These are phyloP conservation scores for Nibea albiflora DNA, from an alignment of 2,113 vertebrate genomes.

Conservation along the genomic window DNA sequence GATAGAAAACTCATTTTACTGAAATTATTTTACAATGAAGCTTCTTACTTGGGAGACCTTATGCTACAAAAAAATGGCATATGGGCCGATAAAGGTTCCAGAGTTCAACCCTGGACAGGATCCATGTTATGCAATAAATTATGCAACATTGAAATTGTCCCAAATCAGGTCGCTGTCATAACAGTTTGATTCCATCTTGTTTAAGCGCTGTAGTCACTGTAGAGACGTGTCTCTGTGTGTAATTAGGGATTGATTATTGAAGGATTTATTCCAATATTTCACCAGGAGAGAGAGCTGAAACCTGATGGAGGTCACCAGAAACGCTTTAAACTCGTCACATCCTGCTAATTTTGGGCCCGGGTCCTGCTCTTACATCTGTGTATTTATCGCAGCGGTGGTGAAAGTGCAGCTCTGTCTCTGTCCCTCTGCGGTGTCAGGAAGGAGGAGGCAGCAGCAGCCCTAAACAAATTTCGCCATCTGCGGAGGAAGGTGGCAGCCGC, in stretches of 20 bases:
- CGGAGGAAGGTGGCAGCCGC: constrained; percentile 88
- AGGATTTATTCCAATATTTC: background rate
- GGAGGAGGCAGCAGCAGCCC: constrained; percentile 81
- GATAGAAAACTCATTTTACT: too few relatives aligned
- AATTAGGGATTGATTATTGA: background rate
- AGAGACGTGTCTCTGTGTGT: background rate
- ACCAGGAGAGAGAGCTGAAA: background rate
- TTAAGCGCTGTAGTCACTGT: background rate
- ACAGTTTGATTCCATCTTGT: too few relatives aligned
- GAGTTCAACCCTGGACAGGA: too few relatives aligned
- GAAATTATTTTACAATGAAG: too few relatives aligned
- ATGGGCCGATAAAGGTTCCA: too few relatives aligned
- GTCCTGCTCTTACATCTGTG: background rate
- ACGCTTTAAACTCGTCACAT: background rate
- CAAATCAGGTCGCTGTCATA: too few relatives aligned
- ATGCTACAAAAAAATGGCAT: too few relatives aligned
- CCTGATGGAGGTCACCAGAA: background rate
- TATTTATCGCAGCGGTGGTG: background rate
- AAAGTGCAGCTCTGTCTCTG: constrained; percentile 10
- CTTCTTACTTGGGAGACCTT: too few relatives aligned
- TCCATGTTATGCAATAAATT: too few relatives aligned
- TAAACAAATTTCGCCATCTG: constrained; percentile 91
- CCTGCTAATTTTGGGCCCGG: background rate
- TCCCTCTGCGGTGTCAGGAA: constrained; percentile 35
- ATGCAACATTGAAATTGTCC: too few relatives aligned